Percentiles rank a stretch among this genome's conserved stretches.
Conservation (phyloP, 2,113 vertebrate species). For the Panthera leo region DNA sequence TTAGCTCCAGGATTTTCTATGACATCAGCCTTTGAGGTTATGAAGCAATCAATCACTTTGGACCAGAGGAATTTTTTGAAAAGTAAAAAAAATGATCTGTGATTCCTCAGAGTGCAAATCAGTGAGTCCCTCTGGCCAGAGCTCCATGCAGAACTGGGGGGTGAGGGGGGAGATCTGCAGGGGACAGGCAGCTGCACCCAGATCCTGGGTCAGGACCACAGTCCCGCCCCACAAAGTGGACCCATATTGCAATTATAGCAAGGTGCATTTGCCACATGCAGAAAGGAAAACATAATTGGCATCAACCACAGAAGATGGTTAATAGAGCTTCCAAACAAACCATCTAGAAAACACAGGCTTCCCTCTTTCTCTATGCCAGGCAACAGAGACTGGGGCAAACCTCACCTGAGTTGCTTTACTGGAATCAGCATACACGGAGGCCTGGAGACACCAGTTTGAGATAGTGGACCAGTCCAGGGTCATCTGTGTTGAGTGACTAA, state of each 20-base stretch:
- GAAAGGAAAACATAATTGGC: neutral
- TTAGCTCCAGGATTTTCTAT: neutral
- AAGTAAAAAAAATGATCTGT: neutral
- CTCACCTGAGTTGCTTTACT: neutral
- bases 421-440: neutral
- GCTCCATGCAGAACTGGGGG: slow-evolving; percentile 72
- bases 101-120: slow-evolving; percentile 64
- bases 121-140: neutral
- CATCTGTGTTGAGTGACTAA: neutral
- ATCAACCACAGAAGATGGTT: neutral
- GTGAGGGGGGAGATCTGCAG: slow-evolving; percentile 57
- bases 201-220: slow-evolving; percentile 75
- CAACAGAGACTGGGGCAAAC: neutral
- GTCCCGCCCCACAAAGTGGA: slow-evolving; percentile 61
- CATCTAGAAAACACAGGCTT: neutral
- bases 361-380: neutral
- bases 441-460: neutral
- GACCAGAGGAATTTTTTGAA: neutral
- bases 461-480: neutral
- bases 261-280: neutral
- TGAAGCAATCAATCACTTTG: neutral
- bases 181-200: slow-evolving; percentile 66
- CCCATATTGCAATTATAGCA: neutral
- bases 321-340: neutral
- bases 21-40: neutral